Evolutionary conservation across 1,140 invertebrate species (phyloP).

Genomic region (Xylocopa sonorina): DNA sequence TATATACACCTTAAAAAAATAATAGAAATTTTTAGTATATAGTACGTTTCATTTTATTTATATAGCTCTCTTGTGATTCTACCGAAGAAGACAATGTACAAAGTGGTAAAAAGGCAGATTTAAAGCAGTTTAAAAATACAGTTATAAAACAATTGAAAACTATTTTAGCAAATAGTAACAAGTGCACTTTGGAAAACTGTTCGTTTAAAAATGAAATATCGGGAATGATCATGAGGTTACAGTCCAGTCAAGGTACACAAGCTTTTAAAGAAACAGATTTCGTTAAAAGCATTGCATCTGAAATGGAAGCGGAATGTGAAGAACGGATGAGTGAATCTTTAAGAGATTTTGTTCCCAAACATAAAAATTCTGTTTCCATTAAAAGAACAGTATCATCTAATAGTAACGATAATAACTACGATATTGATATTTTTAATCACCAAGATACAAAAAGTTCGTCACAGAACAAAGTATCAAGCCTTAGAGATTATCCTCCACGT

Average conservation of each 20-base stretch:
- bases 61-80: constrained; percentile 14
- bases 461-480: constrained; percentile 72
- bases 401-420: constrained; percentile 63
- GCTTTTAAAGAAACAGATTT: constrained; percentile 30
- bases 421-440: constrained; percentile 61
- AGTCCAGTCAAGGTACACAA: constrained; percentile 22
- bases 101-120: constrained; percentile 18
- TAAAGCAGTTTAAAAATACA: constrained; percentile 31
- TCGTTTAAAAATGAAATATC: constrained; percentile 33
- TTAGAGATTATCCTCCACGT: constrained; percentile 77
- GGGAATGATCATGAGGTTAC: constrained; percentile 37
- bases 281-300: constrained; percentile 56
- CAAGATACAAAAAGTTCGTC: constrained; percentile 57
- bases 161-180: constrained; percentile 58
- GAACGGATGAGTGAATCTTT: constrained; percentile 69
- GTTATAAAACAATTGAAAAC: constrained; percentile 55
- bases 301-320: constrained; percentile 68
- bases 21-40: neutral
- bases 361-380: constrained; percentile 52
- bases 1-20: no score
- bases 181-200: constrained; percentile 50
- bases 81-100: constrained; percentile 17
- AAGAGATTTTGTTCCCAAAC: constrained; percentile 70
- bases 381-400: constrained; percentile 50
- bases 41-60: neutral